Percentiles rank a stretch among this genome's conserved stretches.
phyloP scores from a whole-genome alignment of 2,113 vertebrate genomes.

The Phylloscopus trochilus region DNA sequence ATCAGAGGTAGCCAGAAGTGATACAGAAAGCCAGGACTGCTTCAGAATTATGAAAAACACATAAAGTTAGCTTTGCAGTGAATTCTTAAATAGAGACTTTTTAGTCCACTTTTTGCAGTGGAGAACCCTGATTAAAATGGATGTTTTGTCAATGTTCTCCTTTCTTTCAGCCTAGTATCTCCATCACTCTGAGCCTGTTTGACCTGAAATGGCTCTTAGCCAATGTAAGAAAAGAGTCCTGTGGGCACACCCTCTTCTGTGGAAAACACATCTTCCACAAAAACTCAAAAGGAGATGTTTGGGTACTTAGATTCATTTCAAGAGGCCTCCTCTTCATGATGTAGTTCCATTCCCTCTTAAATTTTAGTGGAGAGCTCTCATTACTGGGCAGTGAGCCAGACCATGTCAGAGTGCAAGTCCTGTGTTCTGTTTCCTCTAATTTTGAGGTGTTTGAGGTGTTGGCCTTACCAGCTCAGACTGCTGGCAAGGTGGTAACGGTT shows the following conservation, averaged over 20 bases:
- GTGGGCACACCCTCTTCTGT: background rate
- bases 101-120: background rate
- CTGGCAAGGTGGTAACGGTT: background rate
- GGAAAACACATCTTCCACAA: background rate
- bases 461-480: background rate
- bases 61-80: background rate
- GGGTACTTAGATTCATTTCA: background rate
- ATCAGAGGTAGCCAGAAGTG: background rate
- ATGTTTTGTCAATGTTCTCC: background rate
- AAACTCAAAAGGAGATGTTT: accelerated
- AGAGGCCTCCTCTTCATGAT: background rate
- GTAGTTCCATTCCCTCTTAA: background rate
- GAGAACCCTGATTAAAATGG: background rate
- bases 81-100: background rate
- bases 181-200: background rate
- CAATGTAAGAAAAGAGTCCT: background rate
- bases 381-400: background rate
- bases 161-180: background rate
- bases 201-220: background rate
- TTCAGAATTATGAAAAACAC: background rate
- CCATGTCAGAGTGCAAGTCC: background rate
- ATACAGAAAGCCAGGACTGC: background rate
- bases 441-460: background rate
- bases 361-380: background rate
- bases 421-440: background rate